Base-by-base conservation (phyloP, 2,113 vertebrate species). In the Petroica traversi region DNA sequence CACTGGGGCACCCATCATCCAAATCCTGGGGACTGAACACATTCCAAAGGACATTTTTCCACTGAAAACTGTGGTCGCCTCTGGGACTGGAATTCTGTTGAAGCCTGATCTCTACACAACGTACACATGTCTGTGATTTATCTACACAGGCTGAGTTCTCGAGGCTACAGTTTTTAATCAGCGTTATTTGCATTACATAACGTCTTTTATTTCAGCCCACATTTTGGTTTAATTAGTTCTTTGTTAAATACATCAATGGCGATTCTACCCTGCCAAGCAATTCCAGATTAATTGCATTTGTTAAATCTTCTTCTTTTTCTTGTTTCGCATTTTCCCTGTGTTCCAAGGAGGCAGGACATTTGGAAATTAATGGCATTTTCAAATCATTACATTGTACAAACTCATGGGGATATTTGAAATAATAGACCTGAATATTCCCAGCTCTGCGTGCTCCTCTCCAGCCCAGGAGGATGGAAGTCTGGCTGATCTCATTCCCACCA, bases 241-340 rank as follows among this genome's bases (percentile, higher is more conserved):
- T 95, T 95, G 76, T 84, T 88, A 73, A 90, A 92, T 92, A 86
- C 55, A 88, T 94, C 85, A 94, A 31, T 73, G 83, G 55, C 2
- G 2, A 82, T 59, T 59, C 43, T 85, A 59, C 77, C 46, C 45
- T 89, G 81, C 41, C 84, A 89, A 92, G 55, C 68, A 80, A 84
- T 92, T 92, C 52, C 81, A 80, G 71, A 95, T 93, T 91, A 92
- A 92, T 83, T 95, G 71, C 84, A 63, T 79, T 87, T 92, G 71
- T 85, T 92, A 92, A 92, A 76, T 67, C 18, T 85, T 72, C 17
- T 31, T 66, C 45, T 63, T 74, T 61, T 78, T 29, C 72, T 68
- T 20, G 40, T 77, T 90, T 85, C 67, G 63, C 16, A 31, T 93
- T 93, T 94, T 86, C 33, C 48, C 55, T 71, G 79, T 36, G 41